Percentiles rank a stretch among this genome's conserved stretches.
Conservation (phyloP, 2,797 vertebrate species). For the Tokudaia muenninki region DNA sequence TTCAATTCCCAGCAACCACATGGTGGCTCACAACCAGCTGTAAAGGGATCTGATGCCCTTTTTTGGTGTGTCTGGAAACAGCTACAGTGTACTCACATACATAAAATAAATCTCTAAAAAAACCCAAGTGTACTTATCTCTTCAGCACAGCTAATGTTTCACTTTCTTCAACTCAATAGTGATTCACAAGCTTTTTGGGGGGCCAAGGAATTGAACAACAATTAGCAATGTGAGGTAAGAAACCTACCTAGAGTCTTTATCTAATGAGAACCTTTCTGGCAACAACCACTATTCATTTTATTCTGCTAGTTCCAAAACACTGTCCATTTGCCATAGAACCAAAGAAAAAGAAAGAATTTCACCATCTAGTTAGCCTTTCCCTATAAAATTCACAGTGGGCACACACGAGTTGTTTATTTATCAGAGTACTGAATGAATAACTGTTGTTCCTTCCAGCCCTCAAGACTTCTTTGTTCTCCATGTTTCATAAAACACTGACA, state of each 20-base stretch:
- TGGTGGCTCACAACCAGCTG: no score
- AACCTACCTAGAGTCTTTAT: not conserved
- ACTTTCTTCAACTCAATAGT: not conserved
- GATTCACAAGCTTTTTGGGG: not conserved
- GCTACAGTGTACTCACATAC: no score
- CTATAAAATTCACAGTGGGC: not conserved
- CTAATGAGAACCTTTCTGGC: not conserved
- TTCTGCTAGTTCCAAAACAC: not conserved
- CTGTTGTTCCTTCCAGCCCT: not conserved
- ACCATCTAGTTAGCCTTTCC: not conserved
- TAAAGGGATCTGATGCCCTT: no score
- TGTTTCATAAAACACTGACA: not conserved
- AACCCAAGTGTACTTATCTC: not conserved
- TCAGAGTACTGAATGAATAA: not conserved
- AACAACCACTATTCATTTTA: not conserved
- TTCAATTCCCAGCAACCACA: no score
- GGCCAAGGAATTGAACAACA: not conserved
- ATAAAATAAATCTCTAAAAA: no score
- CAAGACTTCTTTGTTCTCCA: not conserved
- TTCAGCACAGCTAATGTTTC: not conserved
- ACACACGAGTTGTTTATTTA: not conserved
- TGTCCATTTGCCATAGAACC: not conserved
- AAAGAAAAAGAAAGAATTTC: constrained; percentile 25
- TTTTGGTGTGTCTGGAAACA: no score
- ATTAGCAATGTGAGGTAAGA: not conserved